These are phyloP conservation scores for Lepus americanus DNA, from an alignment of 2,113 vertebrate species.

Conservation along the genomic window DNA sequence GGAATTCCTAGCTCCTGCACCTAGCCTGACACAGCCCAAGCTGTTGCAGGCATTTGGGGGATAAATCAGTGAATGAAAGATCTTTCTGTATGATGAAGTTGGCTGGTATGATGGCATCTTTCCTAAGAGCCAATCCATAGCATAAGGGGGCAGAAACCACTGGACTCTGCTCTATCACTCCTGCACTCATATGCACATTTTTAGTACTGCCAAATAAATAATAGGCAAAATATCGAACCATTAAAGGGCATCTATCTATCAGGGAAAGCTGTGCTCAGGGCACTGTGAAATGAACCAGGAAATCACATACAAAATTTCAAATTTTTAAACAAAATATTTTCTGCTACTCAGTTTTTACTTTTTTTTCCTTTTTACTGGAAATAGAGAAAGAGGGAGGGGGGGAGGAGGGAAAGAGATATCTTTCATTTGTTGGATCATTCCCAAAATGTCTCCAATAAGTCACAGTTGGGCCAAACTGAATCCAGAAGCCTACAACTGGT, in stretches of 20 bases:
- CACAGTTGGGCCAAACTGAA: no score
- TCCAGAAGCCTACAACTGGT: no score
- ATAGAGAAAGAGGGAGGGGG: no score
- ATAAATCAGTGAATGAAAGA: no score
- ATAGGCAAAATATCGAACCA: background rate
- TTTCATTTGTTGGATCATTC: no score
- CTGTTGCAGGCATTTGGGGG: no score
- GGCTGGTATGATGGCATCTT: background rate
- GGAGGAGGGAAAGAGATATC: no score
- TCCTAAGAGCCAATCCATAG: background rate
- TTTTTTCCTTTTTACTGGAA: no score
- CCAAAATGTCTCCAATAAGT: no score
- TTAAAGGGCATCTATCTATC: background rate
- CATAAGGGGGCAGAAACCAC: background rate
- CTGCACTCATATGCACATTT: background rate
- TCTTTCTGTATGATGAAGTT: background rate
- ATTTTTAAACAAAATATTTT: background rate
- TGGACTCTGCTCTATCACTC: background rate
- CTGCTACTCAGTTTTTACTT: background rate
- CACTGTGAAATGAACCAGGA: background rate
- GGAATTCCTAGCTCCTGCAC: no score
- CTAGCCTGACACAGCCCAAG: no score
- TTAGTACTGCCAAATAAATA: slow-evolving; percentile 14
- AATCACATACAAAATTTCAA: background rate
- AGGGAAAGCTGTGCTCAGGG: background rate